Percentiles rank a stretch among this genome's conserved stretches.
Evolutionary conservation across 2,113 vertebrate species (phyloP).

Genomic region (Cyprinodon variegatus): DNA sequence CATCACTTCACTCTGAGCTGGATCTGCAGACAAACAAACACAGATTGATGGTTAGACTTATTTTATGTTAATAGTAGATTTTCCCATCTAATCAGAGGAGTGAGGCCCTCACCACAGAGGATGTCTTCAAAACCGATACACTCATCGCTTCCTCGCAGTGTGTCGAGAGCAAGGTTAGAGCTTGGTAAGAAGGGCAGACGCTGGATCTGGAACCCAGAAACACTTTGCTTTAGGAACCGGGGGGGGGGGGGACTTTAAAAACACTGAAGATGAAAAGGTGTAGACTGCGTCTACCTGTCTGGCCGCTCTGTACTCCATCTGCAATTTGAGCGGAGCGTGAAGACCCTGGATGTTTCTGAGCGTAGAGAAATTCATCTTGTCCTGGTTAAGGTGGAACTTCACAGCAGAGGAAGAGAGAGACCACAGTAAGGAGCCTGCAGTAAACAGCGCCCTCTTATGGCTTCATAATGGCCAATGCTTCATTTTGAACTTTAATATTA

Average conservation of each 20-base stretch:
- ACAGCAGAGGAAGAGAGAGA: conserved; percentile 16
- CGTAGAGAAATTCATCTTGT: conserved; percentile 90
- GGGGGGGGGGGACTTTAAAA: too few relatives aligned
- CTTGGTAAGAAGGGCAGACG: conserved; percentile 93
- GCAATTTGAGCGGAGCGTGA: conserved; percentile 90
- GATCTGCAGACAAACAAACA: conserved; percentile 81
- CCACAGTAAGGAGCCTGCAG: background rate
- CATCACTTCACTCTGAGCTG: conserved; percentile 90
- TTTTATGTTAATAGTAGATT: background rate
- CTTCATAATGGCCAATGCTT: background rate
- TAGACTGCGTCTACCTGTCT: conserved; percentile 80
- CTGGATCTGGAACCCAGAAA: conserved; percentile 81
- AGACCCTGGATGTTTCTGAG: conserved; percentile 94
- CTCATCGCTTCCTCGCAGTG: conserved; percentile 88
- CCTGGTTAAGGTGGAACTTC: conserved; percentile 91
- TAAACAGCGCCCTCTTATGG: background rate
- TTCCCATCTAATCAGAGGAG: too few relatives aligned
- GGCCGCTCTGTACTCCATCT: conserved; percentile 94
- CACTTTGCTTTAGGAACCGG: background rate
- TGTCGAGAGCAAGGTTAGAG: conserved; percentile 92
- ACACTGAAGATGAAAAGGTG: background rate
- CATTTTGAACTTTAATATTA: background rate
- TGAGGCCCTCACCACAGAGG: conserved; percentile 85
- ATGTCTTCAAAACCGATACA: conserved; percentile 93
- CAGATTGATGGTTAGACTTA: background rate